Conservation (phyloP, 2,888 invertebrate species). For the Elmis aenea region DNA sequence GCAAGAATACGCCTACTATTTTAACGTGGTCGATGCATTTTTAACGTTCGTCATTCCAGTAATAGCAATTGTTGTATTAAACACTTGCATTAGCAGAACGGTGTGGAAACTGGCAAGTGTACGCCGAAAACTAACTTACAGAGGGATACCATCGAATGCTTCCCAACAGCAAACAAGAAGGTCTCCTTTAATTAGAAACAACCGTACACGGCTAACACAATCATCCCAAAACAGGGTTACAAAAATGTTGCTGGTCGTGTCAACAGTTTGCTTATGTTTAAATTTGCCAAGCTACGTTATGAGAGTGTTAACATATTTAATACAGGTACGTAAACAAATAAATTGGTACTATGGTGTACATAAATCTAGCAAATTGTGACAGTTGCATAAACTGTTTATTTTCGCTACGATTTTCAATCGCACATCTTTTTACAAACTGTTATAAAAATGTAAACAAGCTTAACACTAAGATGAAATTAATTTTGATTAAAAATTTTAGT, state of each 20-base stretch:
- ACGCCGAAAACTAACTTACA: constrained; percentile 27
- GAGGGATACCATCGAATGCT: constrained; percentile 1
- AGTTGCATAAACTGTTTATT: too few species aligned
- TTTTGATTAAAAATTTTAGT: too few species aligned
- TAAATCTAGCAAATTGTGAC: too few species aligned
- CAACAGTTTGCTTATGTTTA: constrained; percentile 70
- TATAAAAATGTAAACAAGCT: too few species aligned
- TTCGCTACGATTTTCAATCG: too few species aligned
- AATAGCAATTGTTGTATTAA: constrained; percentile 63
- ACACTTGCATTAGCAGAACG: constrained; percentile 63
- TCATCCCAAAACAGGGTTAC: constrained; percentile 58
- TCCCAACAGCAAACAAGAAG: neutral
- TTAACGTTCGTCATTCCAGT: constrained; percentile 72
- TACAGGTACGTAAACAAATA: constrained; percentile 15
- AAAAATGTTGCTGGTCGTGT: constrained; percentile 77
- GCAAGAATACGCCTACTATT: constrained; percentile 54
- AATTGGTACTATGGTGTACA: neutral
- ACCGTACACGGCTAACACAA: constrained; percentile 31
- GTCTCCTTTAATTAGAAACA: constrained; percentile 30
- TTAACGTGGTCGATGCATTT: constrained; percentile 67
- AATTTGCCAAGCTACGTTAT: constrained; percentile 74
- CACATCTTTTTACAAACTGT: too few species aligned
- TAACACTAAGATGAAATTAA: too few species aligned
- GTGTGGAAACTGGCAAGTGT: constrained; percentile 54
- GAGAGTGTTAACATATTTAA: constrained; percentile 52